These are phyloP conservation scores for Epinotia nisella DNA, from an alignment of 2,888 invertebrate species.

Conservation along the genomic window DNA sequence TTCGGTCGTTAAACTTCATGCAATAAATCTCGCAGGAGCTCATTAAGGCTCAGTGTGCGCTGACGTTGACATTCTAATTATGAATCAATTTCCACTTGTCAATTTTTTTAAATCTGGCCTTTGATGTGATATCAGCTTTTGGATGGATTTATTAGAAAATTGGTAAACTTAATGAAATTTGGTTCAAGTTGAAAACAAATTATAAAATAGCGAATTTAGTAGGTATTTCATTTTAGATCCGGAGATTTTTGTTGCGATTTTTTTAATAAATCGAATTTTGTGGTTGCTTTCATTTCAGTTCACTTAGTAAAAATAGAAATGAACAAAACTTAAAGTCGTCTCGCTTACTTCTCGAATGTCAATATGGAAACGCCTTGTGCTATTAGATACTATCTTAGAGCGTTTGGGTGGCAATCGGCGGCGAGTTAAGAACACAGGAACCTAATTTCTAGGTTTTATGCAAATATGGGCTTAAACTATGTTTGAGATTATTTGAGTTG, in stretches of 20 bases:
- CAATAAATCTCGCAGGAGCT: conserved; percentile 57
- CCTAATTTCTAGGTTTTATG: no score
- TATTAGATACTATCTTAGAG: no score
- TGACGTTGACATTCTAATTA: conserved; percentile 47
- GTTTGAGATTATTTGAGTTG: no score
- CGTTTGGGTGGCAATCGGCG: no score
- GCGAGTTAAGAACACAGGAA: no score
- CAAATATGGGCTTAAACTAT: no score
- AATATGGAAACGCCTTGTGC: no score
- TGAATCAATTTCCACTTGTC: conserved; percentile 45
- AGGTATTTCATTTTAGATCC: background rate
- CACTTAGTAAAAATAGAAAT: no score
- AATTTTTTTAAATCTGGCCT: background rate
- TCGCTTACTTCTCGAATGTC: no score
- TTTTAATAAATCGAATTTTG: background rate
- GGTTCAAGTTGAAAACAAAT: background rate
- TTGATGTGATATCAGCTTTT: conserved; percentile 3
- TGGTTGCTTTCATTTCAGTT: background rate
- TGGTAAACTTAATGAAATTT: background rate
- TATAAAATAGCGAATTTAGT: background rate
- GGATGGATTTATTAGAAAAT: background rate
- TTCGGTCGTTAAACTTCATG: conserved; percentile 58
- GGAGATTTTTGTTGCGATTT: background rate
- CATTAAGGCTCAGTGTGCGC: conserved; percentile 51
- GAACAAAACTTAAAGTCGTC: no score